A percentile compares a stretch with the other conserved stretches of the same genome.
Evolutionary conservation across 2,113 vertebrate genomes (phyloP).

Genomic region (Atlantisia rogersi): DNA sequence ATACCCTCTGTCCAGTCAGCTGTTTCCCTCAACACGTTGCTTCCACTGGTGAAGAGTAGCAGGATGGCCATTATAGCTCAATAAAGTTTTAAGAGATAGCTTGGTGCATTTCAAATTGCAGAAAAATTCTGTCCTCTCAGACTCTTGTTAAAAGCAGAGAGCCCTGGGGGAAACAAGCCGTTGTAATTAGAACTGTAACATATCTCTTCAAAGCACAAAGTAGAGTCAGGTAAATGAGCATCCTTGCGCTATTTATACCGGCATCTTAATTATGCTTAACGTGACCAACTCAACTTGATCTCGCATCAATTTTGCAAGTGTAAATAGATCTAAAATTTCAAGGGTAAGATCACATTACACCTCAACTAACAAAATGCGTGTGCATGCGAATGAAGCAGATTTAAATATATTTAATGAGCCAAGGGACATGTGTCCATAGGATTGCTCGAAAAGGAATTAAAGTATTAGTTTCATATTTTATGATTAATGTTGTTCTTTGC

Average conservation of each 20-base stretch:
- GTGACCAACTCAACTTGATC: constrained; percentile 9
- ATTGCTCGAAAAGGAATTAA: constrained; percentile 74
- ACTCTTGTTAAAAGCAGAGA: not conserved
- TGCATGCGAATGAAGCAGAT: constrained; percentile 24
- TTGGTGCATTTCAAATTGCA: not conserved
- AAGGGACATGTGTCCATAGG: constrained; percentile 42
- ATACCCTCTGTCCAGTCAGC: not conserved
- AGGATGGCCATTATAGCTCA: not conserved
- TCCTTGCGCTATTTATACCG: not conserved
- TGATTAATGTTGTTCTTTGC: constrained; percentile 74
- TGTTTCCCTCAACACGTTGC: not conserved
- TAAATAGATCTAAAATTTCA: constrained; percentile 38
- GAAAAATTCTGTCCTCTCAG: not conserved
- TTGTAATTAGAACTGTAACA: constrained; percentile 51
- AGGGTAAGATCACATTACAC: constrained; percentile 10
- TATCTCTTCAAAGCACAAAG: constrained; percentile 12
- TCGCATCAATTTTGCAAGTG: constrained; percentile 32
- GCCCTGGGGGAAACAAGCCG: not conserved
- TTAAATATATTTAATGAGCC: constrained; percentile 57
- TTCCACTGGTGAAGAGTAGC: not conserved
- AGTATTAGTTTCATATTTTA: constrained; percentile 80
- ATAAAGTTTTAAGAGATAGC: not conserved
- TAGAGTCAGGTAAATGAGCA: not conserved
- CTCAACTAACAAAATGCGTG: constrained; percentile 15
- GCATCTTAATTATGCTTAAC: constrained; percentile 45